Evolutionary conservation across 2,888 invertebrate genomes (phyloP).

Genomic region (Orthosia cruda): DNA sequence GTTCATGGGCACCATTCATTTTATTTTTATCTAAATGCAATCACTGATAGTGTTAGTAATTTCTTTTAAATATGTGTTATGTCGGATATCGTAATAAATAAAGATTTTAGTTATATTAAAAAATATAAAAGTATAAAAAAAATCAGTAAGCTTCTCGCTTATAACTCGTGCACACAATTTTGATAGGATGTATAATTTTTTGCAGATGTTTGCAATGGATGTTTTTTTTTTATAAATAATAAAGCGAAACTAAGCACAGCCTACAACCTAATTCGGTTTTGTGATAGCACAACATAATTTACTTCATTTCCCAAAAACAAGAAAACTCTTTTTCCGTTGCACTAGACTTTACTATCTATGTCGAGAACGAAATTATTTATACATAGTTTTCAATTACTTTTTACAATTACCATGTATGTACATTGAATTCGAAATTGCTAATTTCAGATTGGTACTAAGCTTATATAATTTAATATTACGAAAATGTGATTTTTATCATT

Average conservation of each 20-base stretch:
- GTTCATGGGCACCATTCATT: conserved; percentile 63
- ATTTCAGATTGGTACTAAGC: conserved; percentile 65
- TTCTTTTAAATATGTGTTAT: conserved; percentile 43
- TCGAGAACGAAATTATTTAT: conserved; percentile 25
- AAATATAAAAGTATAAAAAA: conserved; percentile 72
- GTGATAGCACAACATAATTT: conserved; percentile 46
- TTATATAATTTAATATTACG: conserved; percentile 57
- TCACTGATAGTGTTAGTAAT: conserved; percentile 65
- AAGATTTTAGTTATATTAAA: conserved; percentile 48
- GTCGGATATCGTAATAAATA: conserved; percentile 34
- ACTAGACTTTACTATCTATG: conserved; percentile 21
- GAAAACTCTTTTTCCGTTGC: conserved; percentile 27
- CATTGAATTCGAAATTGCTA: conserved; percentile 57
- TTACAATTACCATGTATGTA: conserved; percentile 56
- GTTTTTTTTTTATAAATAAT: conserved; percentile 46
- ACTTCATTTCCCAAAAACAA: conserved; percentile 28
- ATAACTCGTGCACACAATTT: conserved; percentile 46
- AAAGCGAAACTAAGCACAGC: conserved; percentile 65
- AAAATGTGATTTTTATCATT: conserved; percentile 63
- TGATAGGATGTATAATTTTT: conserved; percentile 9
- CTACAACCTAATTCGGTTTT: conserved; percentile 59
- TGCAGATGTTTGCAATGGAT: conserved; percentile 26
- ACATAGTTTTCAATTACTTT: conserved; percentile 39
- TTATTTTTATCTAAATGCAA: conserved; percentile 64
- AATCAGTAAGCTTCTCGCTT: conserved; percentile 38